Percentiles rank a stretch among this genome's conserved stretches.
These are phyloP conservation scores for Austrofundulus limnaeus DNA, from an alignment of 2,113 vertebrate genomes.

Conservation along the genomic window DNA sequence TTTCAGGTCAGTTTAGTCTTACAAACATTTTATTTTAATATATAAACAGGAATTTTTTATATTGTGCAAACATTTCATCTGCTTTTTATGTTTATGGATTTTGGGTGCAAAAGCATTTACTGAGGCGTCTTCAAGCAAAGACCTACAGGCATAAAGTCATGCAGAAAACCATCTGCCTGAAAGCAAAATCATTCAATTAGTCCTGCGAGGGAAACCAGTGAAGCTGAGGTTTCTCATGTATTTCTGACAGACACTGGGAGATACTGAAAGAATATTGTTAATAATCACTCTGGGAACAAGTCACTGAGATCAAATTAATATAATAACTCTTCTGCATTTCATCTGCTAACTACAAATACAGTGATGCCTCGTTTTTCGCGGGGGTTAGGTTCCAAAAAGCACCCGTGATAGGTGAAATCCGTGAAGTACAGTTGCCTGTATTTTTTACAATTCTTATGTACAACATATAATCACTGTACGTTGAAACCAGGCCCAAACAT, in stretches of 20 bases:
- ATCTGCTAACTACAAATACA: constrained; percentile 1
- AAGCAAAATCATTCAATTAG: constrained; percentile 30
- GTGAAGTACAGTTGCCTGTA: neutral
- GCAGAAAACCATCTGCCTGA: constrained; percentile 46
- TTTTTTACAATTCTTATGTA: no score
- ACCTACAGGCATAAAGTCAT: constrained; percentile 22
- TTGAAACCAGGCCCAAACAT: no score
- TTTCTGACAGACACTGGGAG: constrained; percentile 6
- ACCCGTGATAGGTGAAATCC: no score
- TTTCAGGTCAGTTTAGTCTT: no score
- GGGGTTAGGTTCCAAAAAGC: no score
- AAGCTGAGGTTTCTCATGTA: constrained; percentile 1
- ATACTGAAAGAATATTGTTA: neutral
- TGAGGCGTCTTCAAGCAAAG: constrained; percentile 1
- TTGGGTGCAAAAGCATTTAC: neutral
- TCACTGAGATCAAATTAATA: neutral
- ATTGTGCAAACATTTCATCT: neutral
- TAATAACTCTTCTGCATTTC: neutral
- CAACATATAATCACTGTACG: no score
- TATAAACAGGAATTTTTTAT: no score
- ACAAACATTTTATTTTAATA: no score
- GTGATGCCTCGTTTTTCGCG: no score
- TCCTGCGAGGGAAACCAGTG: constrained; percentile 29
- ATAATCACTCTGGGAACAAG: constrained; percentile 20
- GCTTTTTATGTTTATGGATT: neutral